Base-by-base conservation (phyloP, 2,113 vertebrate species). In the Mungos mungo region DNA sequence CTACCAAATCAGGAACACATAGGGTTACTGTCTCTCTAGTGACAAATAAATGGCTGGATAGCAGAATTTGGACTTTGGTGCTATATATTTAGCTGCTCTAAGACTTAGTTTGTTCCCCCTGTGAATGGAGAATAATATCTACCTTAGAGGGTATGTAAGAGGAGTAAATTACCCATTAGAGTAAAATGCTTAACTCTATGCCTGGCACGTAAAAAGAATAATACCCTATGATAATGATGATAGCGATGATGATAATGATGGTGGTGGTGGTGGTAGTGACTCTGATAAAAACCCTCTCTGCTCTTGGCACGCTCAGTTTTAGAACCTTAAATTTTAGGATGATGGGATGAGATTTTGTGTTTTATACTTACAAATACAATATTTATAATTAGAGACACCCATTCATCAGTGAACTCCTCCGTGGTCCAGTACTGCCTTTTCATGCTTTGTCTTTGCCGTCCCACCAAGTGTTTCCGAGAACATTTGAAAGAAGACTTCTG, bases 401-500 rank as follows among this genome's bases (percentile, higher is more conserved):
- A 35, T 45, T 65, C n/a, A 72, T 5, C 65, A 57, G 2, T 60
- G 45, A 88, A 47, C 7, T 87, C 81, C 74, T 91, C 16, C 90
- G 23, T 92, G 23, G 25, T 60, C 38, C 47, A 63, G 84, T 85
- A 38, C 29, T 72, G 54, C 3, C 38, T 90, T 97, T 86, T n/a
- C 38, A 25, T 65, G 33, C 18, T 65, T 88, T 31, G 33, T 87
- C 68, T 85, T 90, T 92, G 41, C 66, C 33, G 81, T 90, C 33
- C 52, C 38, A 81, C 29, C 74, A 65, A 97, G 63, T 80, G 35
- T 15, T 72, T 92, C 5, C 41, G 57, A 93, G 38, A 97, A 79
- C n/a, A 85, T 74, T 92, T 69, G 31, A 77, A 90, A 95, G 83
- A 88, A 84, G 74, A 52, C 57, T 66, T 81, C 54, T 77, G 35